A percentile compares a stretch with the other conserved stretches of the same genome.
phyloP scores from a whole-genome alignment of 2,113 vertebrate species.

The Rhineura floridana region DNA sequence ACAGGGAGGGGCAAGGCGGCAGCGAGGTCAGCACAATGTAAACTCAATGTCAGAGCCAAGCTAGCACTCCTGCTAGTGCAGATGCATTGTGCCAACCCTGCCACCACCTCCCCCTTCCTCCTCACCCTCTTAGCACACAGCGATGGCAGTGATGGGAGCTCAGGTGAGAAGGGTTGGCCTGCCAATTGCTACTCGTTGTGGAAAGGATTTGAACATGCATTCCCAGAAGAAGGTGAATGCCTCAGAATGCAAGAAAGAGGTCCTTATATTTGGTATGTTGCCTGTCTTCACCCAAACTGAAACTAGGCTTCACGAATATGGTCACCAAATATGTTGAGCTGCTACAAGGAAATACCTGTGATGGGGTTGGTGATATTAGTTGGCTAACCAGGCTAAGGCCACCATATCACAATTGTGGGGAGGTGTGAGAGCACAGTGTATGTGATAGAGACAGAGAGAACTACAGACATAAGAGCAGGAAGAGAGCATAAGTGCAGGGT shows the following conservation, averaged over 20 bases:
- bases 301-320: neutral
- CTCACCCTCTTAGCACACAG: too few relatives aligned
- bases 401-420: too few relatives aligned
- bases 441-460: neutral
- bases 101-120: too few relatives aligned
- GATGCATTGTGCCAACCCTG: too few relatives aligned
- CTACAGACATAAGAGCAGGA: neutral
- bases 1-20: too few relatives aligned
- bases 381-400: neutral
- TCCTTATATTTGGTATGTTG: neutral
- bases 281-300: neutral
- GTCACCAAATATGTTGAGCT: neutral
- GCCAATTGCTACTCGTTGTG: neutral
- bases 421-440: neutral
- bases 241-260: neutral
- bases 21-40: too few relatives aligned
- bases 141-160: too few relatives aligned
- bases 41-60: too few relatives aligned
- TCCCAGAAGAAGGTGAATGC: neutral
- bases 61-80: too few relatives aligned
- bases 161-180: too few relatives aligned
- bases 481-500: neutral
- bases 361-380: neutral
- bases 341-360: neutral
- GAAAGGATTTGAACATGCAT: neutral